These are phyloP conservation scores for Pangasius krempfi DNA, from an alignment of 2,797 vertebrate species.

Conservation along the genomic window DNA sequence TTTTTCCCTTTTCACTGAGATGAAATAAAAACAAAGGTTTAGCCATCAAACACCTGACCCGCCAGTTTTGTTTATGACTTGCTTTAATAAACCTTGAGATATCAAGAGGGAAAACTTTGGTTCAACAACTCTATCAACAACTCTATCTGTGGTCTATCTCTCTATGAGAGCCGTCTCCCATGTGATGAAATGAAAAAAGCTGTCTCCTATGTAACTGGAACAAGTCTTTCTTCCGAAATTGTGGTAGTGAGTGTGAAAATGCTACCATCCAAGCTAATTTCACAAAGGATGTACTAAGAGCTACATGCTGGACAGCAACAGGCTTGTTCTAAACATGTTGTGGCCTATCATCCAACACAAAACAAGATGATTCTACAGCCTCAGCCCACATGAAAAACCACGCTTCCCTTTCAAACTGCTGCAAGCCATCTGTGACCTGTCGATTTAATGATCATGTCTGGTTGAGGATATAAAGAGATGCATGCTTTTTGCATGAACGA, in stretches of 20 bases:
- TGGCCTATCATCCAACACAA: neutral
- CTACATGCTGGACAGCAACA: conserved; percentile 1
- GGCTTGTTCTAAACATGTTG: neutral
- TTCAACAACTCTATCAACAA: neutral
- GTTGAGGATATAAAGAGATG: conserved; percentile 4
- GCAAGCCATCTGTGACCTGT: conserved; percentile 20
- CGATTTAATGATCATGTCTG: conserved; percentile 12
- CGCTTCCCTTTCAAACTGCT: neutral
- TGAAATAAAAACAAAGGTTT: conserved; percentile 41
- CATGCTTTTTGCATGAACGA: neutral
- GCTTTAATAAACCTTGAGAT: neutral
- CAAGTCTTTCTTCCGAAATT: neutral
- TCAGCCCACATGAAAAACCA: conserved; percentile 26
- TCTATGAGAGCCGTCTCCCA: neutral
- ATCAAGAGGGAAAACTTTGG: neutral
- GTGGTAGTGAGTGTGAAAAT: neutral
- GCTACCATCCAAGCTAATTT: neutral
- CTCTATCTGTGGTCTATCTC: neutral
- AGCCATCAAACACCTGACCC: conserved; percentile 41
- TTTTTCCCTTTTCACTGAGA: conserved; percentile 15
- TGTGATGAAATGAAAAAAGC: neutral
- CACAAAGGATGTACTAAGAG: conserved; percentile 1
- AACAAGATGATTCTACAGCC: neutral
- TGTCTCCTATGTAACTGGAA: neutral
- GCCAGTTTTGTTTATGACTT: neutral